Evolutionary conservation across 2,113 vertebrate genomes (phyloP).

Genomic region (Plestiodon gilberti): DNA sequence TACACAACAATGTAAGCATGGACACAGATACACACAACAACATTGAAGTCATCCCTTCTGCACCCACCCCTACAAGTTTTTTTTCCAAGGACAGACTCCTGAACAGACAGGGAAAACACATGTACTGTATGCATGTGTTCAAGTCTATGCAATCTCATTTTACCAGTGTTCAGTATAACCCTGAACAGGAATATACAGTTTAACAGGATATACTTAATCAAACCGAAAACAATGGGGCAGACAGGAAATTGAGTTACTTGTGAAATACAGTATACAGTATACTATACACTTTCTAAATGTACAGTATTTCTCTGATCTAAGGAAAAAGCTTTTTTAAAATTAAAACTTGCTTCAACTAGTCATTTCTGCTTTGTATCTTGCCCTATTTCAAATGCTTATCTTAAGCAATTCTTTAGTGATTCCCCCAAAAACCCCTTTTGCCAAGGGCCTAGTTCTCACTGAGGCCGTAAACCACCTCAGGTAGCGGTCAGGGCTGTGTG

Average conservation of each 20-base stretch:
- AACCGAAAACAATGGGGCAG: slow-evolving; percentile 83
- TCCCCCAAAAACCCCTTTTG: not conserved
- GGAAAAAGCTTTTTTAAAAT: slow-evolving; percentile 44
- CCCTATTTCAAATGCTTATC: not conserved
- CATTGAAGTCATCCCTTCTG: not conserved
- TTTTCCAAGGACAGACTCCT: slow-evolving; percentile 40
- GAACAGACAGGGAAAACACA: slow-evolving; percentile 1
- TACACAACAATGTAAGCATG: fast-evolving
- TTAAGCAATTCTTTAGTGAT: not conserved
- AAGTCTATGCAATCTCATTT: slow-evolving; percentile 55
- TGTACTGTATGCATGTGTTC: not conserved
- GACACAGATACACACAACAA: not conserved
- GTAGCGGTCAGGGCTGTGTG: not conserved
- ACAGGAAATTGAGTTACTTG: slow-evolving; percentile 79
- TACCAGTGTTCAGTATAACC: slow-evolving; percentile 69
- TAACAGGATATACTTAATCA: slow-evolving; percentile 87
- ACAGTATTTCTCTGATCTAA: slow-evolving; percentile 52
- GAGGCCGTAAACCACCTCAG: not conserved
- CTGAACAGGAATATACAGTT: slow-evolving; percentile 84
- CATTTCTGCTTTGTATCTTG: fast-evolving
- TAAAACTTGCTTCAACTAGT: not conserved
- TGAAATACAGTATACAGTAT: slow-evolving; percentile 77
- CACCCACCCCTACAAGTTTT: not conserved
- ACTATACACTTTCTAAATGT: slow-evolving; percentile 76
- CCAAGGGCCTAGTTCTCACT: not conserved